Base-by-base conservation (phyloP, 2,888 invertebrate species). In the Tetheella fluctuosa region DNA sequence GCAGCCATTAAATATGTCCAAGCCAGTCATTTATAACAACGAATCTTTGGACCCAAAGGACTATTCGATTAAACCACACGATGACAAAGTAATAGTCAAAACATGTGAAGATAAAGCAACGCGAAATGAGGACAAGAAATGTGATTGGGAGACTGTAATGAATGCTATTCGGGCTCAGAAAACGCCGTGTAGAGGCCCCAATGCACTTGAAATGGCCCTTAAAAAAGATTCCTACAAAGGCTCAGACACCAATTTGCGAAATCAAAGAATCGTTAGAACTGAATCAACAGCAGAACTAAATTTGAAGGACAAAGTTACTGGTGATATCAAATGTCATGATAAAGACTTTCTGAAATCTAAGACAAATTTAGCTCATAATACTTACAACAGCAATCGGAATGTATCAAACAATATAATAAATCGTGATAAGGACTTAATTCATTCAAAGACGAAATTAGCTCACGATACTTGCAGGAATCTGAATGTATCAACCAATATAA, bases 141-240 rank as follows among this genome's bases (percentile, higher is more conserved):
- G 64, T 23, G 88, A 90, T 67, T 91, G 91, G 91, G 79, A 85
- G 65, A 80, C 76, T 55, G 93, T 93, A 7, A 81, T 92, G 81
- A 79, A 88, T 65, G 88, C 81, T 54, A 66, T 93, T 58, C 70
- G 82, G 57, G 82, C 88, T 59, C 88, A 88, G 52, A 92, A 89
- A 67, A 92, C 93, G 4, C 90, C 90, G 1, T 81, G 78, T 48
- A 80, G 90, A 65, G 89, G 87, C 0, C 88, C 86, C 0, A 87
- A 85, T 59, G 89, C 89, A 1, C 75, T 89, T 4, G 86, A 89
- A 56, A 77, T 90, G 65, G 78, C 81, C 17, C 70, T 90, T 23
- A 86, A 85, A 39, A 89, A 83, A 68, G 81, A 79, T 59, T 70
- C 77, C 0, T 80, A 79, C 64, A 73, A 76, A 59, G 76, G 76